Percentiles rank a stretch among this genome's conserved stretches.
Evolutionary conservation across 2,888 invertebrate genomes (phyloP).

Genomic region (Conomelus anceps): DNA sequence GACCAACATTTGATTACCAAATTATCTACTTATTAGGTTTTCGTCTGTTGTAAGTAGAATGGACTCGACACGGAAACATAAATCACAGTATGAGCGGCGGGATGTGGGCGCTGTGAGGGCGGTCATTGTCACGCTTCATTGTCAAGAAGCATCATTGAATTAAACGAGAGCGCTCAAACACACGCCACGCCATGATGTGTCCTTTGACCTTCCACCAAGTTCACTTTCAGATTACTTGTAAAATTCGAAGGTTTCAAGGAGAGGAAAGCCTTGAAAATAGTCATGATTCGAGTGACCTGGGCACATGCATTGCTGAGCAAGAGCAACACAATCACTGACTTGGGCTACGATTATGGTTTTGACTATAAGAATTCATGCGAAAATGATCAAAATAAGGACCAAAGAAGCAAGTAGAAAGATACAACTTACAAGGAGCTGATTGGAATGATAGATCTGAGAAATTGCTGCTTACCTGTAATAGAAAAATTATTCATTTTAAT

Average conservation of each 20-base stretch:
- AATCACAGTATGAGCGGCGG: background rate
- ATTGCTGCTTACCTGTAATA: too few relatives aligned
- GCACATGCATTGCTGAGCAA: background rate
- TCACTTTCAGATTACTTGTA: background rate
- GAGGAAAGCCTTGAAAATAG: background rate
- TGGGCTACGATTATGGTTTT: too few relatives aligned
- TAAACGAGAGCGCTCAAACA: background rate
- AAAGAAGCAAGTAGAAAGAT: too few relatives aligned
- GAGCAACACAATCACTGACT: too few relatives aligned
- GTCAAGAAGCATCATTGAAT: background rate
- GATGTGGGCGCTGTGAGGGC: too few relatives aligned
- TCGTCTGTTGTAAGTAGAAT: background rate
- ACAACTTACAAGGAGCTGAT: too few relatives aligned
- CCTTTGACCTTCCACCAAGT: background rate
- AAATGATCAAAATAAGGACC: too few relatives aligned
- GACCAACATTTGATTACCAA: background rate
- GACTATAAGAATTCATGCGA: too few relatives aligned
- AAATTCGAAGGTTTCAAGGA: background rate
- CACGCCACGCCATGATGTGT: background rate
- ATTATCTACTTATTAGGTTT: background rate
- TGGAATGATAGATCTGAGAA: too few relatives aligned
- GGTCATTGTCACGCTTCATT: background rate
- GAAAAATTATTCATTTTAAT: too few relatives aligned
- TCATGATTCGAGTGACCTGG: background rate
- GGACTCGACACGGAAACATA: background rate